These are phyloP conservation scores for Chymomyza fuscimana DNA, from an alignment of 2,888 invertebrate species.

Conservation along the genomic window DNA sequence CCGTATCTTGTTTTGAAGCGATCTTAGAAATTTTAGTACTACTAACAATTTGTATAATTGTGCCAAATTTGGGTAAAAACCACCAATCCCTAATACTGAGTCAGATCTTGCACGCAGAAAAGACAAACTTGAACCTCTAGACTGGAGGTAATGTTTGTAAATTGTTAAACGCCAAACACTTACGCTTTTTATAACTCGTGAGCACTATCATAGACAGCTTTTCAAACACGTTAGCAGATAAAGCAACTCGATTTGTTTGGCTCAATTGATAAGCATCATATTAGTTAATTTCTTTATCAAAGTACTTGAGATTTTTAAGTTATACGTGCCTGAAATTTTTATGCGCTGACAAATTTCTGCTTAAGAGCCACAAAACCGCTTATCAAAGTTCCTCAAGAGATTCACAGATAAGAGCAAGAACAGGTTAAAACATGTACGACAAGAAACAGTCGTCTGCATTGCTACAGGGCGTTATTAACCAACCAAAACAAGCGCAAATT, in stretches of 20 bases:
- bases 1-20: too few species aligned
- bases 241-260: not conserved
- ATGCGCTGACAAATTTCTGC: not conserved
- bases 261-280: not conserved
- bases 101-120: too few species aligned
- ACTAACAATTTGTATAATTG: too few species aligned
- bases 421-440: not conserved
- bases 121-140: too few species aligned
- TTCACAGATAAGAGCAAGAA: not conserved
- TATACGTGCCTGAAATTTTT: not conserved
- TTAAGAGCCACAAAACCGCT: not conserved
- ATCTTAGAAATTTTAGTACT: too few species aligned
- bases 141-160: too few species aligned
- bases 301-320: not conserved
- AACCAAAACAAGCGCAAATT: not conserved
- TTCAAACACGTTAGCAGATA: not conserved
- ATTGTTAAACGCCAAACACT: not conserved
- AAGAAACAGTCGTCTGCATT: not conserved
- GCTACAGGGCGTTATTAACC: not conserved
- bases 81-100: too few species aligned
- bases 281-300: not conserved
- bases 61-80: too few species aligned
- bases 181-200: not conserved
- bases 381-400: not conserved
- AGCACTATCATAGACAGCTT: not conserved